Evolutionary conservation across 2,113 vertebrate species (phyloP).

Genomic region (Collichthys lucidus): DNA sequence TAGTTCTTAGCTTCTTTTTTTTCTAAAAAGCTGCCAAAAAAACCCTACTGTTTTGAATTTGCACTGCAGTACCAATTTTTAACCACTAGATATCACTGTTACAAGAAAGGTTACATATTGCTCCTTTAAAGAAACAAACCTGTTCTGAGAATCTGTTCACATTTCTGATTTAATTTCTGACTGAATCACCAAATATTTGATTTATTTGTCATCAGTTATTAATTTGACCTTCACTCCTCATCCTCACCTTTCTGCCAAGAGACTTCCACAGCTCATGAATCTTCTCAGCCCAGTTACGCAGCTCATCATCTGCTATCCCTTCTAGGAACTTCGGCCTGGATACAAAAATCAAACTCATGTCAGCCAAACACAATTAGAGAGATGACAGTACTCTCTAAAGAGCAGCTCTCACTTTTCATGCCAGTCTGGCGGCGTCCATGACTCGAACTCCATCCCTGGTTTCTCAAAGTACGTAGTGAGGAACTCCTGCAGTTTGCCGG

Average conservation of each 20-base stretch:
- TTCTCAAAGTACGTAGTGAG: constrained; percentile 77
- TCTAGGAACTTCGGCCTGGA: constrained; percentile 83
- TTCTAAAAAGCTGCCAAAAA: no score
- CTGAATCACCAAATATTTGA: no score
- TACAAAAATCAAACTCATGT: not conserved
- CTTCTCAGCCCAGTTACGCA: constrained; percentile 81
- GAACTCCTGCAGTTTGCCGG: constrained; percentile 73
- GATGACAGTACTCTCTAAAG: not conserved
- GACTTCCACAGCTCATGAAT: constrained; percentile 87
- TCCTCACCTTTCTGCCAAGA: constrained; percentile 87
- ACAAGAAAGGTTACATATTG: no score
- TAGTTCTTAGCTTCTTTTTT: no score
- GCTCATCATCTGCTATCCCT: constrained; percentile 76
- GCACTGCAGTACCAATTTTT: no score
- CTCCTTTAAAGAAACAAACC: no score
- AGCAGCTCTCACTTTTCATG: constrained; percentile 78
- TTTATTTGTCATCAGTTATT: no score
- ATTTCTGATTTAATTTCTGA: no score
- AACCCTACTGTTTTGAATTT: no score
- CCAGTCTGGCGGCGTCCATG: constrained; percentile 87
- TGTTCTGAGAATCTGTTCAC: no score
- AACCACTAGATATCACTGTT: no score
- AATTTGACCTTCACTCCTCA: not conserved
- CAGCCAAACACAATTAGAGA: not conserved
- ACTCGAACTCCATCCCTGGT: constrained; percentile 82